These are phyloP conservation scores for Ptilodon capucinus DNA, from an alignment of 2,888 invertebrate species.

Conservation along the genomic window DNA sequence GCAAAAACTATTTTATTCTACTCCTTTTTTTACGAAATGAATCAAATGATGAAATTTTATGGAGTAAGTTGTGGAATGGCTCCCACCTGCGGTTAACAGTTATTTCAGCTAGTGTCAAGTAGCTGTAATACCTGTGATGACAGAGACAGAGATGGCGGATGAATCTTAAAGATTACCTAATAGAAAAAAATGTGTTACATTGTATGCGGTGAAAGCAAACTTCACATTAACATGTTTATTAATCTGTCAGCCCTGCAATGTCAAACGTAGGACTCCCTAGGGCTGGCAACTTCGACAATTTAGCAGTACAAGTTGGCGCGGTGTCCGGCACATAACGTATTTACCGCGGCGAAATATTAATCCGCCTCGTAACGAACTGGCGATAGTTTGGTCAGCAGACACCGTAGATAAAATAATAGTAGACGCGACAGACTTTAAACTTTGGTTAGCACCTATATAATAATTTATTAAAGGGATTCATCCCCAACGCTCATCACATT, in stretches of 20 bases:
- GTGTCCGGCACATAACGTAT: slow-evolving; percentile 76
- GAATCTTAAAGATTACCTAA: too few relatives aligned
- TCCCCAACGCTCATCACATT: too few relatives aligned
- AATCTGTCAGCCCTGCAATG: slow-evolving; percentile 35
- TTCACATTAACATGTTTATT: background rate
- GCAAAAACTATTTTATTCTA: too few relatives aligned
- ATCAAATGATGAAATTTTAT: too few relatives aligned
- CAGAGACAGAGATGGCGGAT: too few relatives aligned
- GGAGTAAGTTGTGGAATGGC: too few relatives aligned
- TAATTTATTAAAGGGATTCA: too few relatives aligned
- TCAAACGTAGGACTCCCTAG: slow-evolving; percentile 48
- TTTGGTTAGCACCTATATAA: background rate
- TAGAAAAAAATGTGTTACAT: background rate
- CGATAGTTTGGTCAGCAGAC: slow-evolving; percentile 59
- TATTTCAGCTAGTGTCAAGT: too few relatives aligned
- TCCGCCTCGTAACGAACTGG: slow-evolving; percentile 68
- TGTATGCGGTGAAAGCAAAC: background rate
- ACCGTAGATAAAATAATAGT: slow-evolving; percentile 45
- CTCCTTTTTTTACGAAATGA: too few relatives aligned
- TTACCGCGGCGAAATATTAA: slow-evolving; percentile 80
- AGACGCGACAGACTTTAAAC: slow-evolving; percentile 31
- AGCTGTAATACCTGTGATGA: too few relatives aligned
- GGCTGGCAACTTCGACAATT: slow-evolving; percentile 76
- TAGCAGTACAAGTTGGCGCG: slow-evolving; percentile 63
- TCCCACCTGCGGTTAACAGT: too few relatives aligned